Evolutionary conservation across 2,797 vertebrate genomes (phyloP), one percentile per base, ranked within the genome.

Genomic region (Tapera naevia): DNA sequence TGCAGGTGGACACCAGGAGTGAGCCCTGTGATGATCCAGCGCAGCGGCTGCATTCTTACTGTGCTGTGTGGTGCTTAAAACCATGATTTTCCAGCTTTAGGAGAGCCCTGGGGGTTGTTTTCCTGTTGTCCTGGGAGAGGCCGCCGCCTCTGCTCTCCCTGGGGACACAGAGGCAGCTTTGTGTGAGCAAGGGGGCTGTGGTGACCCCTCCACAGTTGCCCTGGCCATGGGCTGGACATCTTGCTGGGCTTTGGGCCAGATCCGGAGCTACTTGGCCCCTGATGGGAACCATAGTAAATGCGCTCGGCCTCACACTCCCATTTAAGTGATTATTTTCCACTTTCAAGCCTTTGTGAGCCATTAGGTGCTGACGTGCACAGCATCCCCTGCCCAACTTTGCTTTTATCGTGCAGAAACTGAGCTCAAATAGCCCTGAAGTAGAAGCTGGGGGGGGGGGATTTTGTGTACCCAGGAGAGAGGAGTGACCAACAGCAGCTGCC

Each of bases 151-250:
- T 7, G 13, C 81, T 43, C 39, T 91, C 54, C 72, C 39, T 0
- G 1, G 79, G 87, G 87, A 88, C 91, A 94, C 94, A 94, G 92
- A 87, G 53, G 35, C 1, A 11, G 64, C 91, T 93, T 94, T 96
- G 92, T 93, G 78, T 0, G 24, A 72, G 24, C 7, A 1, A 48
- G 64, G 67, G 79, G 51, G 28, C 78, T 0, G 3, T 17, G 4
- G 28, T 2, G 23, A 37, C 73, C 87, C 74, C 35, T 53, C 50
- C 0, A 2, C 41, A 5, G 67, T 71, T 33, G 41, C 84, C 60
- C 27, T 0, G 1, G 79, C 32, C 7, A 4, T 1, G 19, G 71
- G 48, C 39, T 56, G 67, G 53, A 60, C 78, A 43, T 72, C 51
- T 37, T 0, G 10, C 86, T 30, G 0, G 11, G 81, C 62, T 46